phyloP scores from a whole-genome alignment of 1,140 invertebrate species.

The Tetraneura akinire region DNA sequence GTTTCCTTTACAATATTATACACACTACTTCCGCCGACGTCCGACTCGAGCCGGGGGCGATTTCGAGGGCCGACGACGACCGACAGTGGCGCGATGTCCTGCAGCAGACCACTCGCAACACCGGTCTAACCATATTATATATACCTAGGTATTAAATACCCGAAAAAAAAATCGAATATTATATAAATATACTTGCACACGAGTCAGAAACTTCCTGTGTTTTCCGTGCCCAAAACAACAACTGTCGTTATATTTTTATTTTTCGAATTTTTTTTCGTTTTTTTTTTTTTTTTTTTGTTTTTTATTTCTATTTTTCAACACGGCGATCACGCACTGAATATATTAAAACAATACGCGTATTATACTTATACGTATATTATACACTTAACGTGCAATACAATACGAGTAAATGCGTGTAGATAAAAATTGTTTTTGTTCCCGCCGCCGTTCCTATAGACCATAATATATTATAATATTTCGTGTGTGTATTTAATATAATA shows the following conservation, averaged over 20 bases:
- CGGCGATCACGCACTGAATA: slow-evolving; percentile 46
- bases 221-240: slow-evolving; percentile 47
- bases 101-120: background rate
- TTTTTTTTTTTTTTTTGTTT: slow-evolving; percentile 1
- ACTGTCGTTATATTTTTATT: slow-evolving; percentile 43
- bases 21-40: slow-evolving; percentile 49
- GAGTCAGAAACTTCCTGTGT: slow-evolving; percentile 43
- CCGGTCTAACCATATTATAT: background rate
- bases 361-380: background rate
- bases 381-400: no score
- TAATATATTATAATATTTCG: no score
- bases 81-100: slow-evolving; percentile 15
- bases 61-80: slow-evolving; percentile 29
- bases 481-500: no score
- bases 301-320: background rate
- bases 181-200: background rate
- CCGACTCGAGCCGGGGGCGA: slow-evolving; percentile 28
- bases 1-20: slow-evolving; percentile 51
- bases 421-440: slow-evolving; percentile 32
- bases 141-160: slow-evolving; percentile 7
- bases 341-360: slow-evolving; percentile 18
- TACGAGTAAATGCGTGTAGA: background rate
- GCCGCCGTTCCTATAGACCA: background rate
- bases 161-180: slow-evolving; percentile 18
- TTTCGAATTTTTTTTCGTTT: slow-evolving; percentile 12